Conservation (phyloP, 2,113 vertebrate genomes). For the Halichoerus grypus region DNA sequence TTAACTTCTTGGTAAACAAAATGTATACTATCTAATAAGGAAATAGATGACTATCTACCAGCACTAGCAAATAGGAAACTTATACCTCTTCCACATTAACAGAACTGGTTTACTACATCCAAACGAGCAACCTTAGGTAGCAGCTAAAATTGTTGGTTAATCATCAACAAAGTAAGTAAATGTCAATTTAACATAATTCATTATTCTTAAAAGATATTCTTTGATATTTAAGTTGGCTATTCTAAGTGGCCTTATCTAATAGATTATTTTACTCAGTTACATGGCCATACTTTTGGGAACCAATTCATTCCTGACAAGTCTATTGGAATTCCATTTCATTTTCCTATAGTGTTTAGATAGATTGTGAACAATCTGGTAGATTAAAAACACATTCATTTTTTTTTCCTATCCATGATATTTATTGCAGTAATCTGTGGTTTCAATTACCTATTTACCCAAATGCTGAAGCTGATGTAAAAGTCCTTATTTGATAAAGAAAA, state of each 20-base stretch:
- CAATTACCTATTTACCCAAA: neutral
- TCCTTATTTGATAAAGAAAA: neutral
- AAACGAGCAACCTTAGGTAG: neutral
- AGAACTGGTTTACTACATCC: neutral
- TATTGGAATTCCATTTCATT: neutral
- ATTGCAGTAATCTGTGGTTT: neutral
- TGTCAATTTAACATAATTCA: neutral
- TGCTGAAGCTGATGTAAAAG: neutral
- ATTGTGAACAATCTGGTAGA: neutral
- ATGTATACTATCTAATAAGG: neutral
- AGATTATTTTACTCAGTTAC: neutral
- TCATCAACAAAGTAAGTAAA: neutral
- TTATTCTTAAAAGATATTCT: neutral
- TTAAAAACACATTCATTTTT: neutral
- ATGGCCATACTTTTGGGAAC: neutral
- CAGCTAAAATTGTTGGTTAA: neutral
- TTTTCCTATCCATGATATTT: neutral
- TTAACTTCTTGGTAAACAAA: conserved; percentile 28
- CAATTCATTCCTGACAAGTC: neutral
- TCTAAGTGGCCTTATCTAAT: neutral
- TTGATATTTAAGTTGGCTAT: neutral
- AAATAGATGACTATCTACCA: neutral
- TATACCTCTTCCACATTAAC: neutral
- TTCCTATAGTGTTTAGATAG: neutral
- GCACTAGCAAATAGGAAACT: neutral